Evolutionary conservation across 2,113 vertebrate species (phyloP).

Genomic region (Elachura formosa): DNA sequence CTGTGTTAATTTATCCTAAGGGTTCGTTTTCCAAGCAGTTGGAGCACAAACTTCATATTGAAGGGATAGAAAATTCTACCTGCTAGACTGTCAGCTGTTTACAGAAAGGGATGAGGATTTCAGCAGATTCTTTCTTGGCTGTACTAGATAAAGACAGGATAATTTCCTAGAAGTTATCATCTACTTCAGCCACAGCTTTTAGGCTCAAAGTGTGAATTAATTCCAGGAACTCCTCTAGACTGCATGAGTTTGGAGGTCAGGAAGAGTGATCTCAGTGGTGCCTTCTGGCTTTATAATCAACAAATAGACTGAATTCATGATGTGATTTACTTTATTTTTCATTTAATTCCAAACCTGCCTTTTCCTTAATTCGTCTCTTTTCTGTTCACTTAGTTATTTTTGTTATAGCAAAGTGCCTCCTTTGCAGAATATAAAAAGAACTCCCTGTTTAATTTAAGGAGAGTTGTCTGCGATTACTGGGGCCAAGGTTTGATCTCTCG

Average conservation of each 20-base stretch:
- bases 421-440: background rate
- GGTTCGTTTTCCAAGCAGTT: background rate
- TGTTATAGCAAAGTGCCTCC: background rate
- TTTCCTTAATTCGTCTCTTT: background rate
- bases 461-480: background rate
- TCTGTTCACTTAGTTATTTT: background rate
- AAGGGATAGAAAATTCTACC: background rate
- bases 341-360: background rate
- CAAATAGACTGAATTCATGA: slow-evolving; percentile 1
- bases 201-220: background rate
- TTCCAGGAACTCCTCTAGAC: background rate
- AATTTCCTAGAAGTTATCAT: background rate
- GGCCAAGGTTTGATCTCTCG: background rate
- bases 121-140: background rate
- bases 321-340: background rate
- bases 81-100: background rate
- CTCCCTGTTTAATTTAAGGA: background rate
- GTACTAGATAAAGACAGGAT: background rate
- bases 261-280: background rate
- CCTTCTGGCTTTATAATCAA: slow-evolving; percentile 16
- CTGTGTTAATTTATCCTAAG: background rate
- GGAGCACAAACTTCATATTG: background rate
- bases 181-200: background rate
- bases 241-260: background rate
- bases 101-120: background rate